Conservation (phyloP, 2,797 vertebrate genomes). For the Apogon hyalosoma region DNA sequence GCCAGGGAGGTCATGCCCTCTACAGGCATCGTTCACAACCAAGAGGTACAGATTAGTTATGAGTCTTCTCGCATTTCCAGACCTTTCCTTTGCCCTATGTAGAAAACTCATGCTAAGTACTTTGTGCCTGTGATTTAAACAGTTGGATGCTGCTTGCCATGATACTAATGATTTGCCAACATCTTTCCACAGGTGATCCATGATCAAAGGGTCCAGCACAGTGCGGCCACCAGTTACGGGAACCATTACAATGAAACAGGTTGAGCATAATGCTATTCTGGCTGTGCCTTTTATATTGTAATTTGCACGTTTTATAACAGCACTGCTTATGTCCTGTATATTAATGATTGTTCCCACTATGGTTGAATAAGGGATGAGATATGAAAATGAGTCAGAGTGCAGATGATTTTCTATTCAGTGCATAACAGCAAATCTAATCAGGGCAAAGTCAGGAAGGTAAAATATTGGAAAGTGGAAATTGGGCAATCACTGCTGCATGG, state of each 20-base stretch:
- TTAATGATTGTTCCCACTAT: constrained; percentile 61
- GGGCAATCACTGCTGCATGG: constrained; percentile 74
- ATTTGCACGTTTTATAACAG: constrained; percentile 66
- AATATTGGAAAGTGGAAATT: constrained; percentile 77
- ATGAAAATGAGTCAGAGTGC: constrained; percentile 59
- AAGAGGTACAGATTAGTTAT: constrained; percentile 83
- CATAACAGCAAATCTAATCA: constrained; percentile 76
- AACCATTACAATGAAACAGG: constrained; percentile 85
- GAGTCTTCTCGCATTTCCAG: constrained; percentile 9
- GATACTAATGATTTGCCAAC: constrained; percentile 33
- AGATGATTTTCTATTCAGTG: constrained; percentile 68
- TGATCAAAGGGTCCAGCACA: constrained; percentile 80
- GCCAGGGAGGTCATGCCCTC: constrained; percentile 79
- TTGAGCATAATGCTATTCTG: constrained; percentile 49
- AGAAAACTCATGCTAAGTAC: constrained; percentile 21
- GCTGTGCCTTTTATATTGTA: constrained; percentile 59
- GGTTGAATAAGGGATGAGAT: constrained; percentile 71
- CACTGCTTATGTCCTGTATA: constrained; percentile 59
- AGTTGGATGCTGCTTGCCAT: constrained; percentile 7
- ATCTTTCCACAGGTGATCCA: constrained; percentile 74
- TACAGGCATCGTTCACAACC: constrained; percentile 73
- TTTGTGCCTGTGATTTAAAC: constrained; percentile 48
- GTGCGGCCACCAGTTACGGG: constrained; percentile 75
- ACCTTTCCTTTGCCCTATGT: not conserved
- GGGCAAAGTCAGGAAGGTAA: constrained; percentile 69